Base-by-base conservation (phyloP, 2,888 invertebrate species). In the Caenorhabditis imperialis region DNA sequence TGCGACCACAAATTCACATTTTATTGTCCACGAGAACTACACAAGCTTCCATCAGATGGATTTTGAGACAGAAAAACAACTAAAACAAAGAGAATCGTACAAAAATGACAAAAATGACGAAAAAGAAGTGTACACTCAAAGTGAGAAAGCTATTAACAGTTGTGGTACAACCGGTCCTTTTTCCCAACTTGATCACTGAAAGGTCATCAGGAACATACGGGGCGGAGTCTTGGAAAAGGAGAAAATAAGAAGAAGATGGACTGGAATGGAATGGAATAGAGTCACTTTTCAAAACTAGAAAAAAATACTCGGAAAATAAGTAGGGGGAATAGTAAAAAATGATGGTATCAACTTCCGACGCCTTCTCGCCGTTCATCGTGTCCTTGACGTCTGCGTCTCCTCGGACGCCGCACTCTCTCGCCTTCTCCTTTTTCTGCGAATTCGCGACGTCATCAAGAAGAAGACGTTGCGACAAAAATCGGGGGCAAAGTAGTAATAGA, bases 321-420 rank as follows among this genome's bases (percentile, higher is more conserved):
- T n/a, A n/a, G n/a, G n/a, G n/a, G n/a, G n/a, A n/a, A n/a, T n/a
- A n/a, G n/a, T n/a, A n/a, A n/a, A n/a, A n/a, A n/a, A n/a, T n/a
- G n/a, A n/a, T n/a, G n/a, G n/a, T n/a, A n/a, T n/a, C n/a, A n/a
- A n/a, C n/a, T n/a, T n/a, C n/a, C n/a, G n/a, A n/a, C n/a, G n/a
- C n/a, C n/a, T n/a, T n/a, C n/a, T n/a, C n/a, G n/a, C n/a, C n/a
- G n/a, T n/a, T n/a, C n/a, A n/a, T n/a, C n/a, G n/a, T n/a, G n/a
- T n/a, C n/a, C n/a, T n/a, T n/a, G n/a, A n/a, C n/a, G 47, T 63
- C 62, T 63, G 45, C 27, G 62, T 63, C 62, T 63, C 53, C n/a
- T 14, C 23, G 18, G 27, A n/a, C 44, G 33, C 10, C 42, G 22
- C 37, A 30, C 27, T 55, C 22, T 30, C 16, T 53, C 53, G 42